phyloP scores from a whole-genome alignment of 2,113 vertebrate genomes.

The Meriones unguiculatus region DNA sequence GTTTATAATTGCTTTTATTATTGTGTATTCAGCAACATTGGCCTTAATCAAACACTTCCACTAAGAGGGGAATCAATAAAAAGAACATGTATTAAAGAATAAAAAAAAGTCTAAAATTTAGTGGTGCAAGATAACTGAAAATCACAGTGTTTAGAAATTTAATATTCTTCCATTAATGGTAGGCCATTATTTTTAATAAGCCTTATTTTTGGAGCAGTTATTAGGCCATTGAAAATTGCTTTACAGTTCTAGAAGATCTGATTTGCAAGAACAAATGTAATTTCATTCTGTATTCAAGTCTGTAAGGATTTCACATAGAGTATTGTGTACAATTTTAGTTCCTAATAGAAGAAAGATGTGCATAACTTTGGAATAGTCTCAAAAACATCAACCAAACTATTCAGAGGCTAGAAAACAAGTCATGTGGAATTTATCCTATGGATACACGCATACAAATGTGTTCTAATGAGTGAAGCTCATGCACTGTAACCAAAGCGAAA shows the following conservation, averaged over 20 bases:
- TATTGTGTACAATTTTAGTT: constrained; percentile 60
- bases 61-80: constrained; percentile 8
- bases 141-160: constrained; percentile 29
- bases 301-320: constrained; percentile 39
- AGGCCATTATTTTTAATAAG: constrained; percentile 56
- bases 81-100: not conserved
- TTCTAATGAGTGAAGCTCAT: constrained; percentile 47
- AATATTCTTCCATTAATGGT: constrained; percentile 35
- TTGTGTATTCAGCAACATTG: not conserved
- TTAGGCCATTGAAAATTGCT: not conserved
- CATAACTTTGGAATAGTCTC: constrained; percentile 45
- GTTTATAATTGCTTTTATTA: constrained; percentile 38
- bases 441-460: not conserved
- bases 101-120: not conserved
- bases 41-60: not conserved
- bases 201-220: constrained; percentile 10
- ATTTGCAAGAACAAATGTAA: constrained; percentile 59
- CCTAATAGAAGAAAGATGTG: constrained; percentile 62
- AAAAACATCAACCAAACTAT: constrained; percentile 54
- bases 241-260: constrained; percentile 30
- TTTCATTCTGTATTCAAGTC: constrained; percentile 1
- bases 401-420: constrained; percentile 64
- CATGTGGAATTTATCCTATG: constrained; percentile 56
- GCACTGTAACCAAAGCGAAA: constrained; percentile 3
- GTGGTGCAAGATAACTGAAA: constrained; percentile 21